Evolutionary conservation across 2,113 vertebrate species (phyloP), one percentile per base, ranked within the genome.

Genomic region (Condylura cristata): DNA sequence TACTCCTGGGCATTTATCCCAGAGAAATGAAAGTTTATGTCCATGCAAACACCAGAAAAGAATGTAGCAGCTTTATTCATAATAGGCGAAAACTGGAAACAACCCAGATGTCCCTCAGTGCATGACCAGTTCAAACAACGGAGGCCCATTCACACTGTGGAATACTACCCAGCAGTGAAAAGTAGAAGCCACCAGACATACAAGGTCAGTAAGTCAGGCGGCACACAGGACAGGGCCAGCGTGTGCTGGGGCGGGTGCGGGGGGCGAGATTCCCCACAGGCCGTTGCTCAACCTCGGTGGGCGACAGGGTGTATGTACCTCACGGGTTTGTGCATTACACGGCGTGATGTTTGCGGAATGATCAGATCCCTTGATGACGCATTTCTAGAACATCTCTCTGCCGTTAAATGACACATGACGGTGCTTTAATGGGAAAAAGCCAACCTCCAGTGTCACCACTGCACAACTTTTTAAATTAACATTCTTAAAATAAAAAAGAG

Each of bases 61-160:
- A 10, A 63, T 28, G 32, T 13, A 0, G 3, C 22, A 1, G 16
- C 18, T 20, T 58, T 20, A 2, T 6, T 32, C 3, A 0, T 17
- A 10, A 9, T 1, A 22, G 28, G 41, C 26, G 7, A 14, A n/a
- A 17, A 10, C 44, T 9, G 70, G 48, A 28, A 83, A 20, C 14
- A 17, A 20, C 51, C 20, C 71, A 16, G 20, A 11, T 0, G 4
- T 20, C 71, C 46, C 37, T 8, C 61, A 3, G 10, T 0, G 0
- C 1, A 37, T 1, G 76, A 26, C 24, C 1, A 1, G 13, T 2
- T 18, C 6, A 28, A 48, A 34, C 32, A 3, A 14, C 48, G 14
- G 3, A 1, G 44, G 65, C 2, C 24, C 4, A 2, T 8, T 24
- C 22, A 7, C 1, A 5, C 56, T 0, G 0, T 2, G 39, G 68